Evolutionary conservation across 2,888 invertebrate species (phyloP).

Genomic region (Hydraecia micacea): DNA sequence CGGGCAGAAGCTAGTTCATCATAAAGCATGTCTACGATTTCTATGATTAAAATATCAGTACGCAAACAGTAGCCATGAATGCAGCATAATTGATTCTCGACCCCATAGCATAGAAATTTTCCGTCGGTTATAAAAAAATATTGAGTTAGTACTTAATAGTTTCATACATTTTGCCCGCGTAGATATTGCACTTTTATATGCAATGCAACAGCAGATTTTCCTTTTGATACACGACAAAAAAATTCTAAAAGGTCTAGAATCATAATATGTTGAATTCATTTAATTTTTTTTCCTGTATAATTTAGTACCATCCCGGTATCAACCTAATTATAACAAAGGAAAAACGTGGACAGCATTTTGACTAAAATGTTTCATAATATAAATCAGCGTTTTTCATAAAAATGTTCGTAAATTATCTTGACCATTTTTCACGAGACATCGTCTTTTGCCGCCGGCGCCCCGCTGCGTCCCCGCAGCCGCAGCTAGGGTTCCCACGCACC

Average conservation of each 20-base stretch:
- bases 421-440: slow-evolving; percentile 72
- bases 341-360: slow-evolving; percentile 26
- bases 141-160: too few relatives aligned
- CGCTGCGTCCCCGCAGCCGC: slow-evolving; percentile 45
- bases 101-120: too few relatives aligned
- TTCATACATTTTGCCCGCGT: too few relatives aligned
- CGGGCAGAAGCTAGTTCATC: background rate
- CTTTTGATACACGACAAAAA: too few relatives aligned
- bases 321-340: slow-evolving; percentile 7
- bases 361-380: slow-evolving; percentile 17
- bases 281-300: too few relatives aligned
- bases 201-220: too few relatives aligned
- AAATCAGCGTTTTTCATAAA: slow-evolving; percentile 47
- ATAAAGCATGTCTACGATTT: background rate
- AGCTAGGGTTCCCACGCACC: slow-evolving; percentile 47
- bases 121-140: too few relatives aligned
- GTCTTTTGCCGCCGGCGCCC: slow-evolving; percentile 33
- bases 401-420: slow-evolving; percentile 58
- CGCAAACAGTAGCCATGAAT: too few relatives aligned
- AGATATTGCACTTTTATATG: too few relatives aligned
- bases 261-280: too few relatives aligned
- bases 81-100: too few relatives aligned
- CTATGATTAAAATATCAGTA: background rate
- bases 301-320: background rate
- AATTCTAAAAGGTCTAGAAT: too few relatives aligned